These are phyloP conservation scores for Drosophila sp. DNA, from an alignment of 1,140 invertebrate genomes.

Conservation along the genomic window DNA sequence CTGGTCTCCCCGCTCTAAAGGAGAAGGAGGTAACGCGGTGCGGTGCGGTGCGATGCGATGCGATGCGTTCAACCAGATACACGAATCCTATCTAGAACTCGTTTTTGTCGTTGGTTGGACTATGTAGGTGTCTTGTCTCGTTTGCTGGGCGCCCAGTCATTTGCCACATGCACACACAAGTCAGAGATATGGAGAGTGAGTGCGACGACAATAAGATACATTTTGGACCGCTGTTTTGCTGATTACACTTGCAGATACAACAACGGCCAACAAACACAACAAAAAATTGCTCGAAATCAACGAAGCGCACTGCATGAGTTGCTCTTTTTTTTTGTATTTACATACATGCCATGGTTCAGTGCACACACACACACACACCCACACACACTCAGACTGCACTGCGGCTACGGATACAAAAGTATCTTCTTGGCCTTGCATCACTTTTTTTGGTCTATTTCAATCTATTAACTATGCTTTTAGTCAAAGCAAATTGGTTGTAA, in stretches of 20 bases:
- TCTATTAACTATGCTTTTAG: constrained; percentile 53
- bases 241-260: constrained; percentile 73
- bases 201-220: constrained; percentile 15
- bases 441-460: constrained; percentile 15
- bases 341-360: constrained; percentile 63
- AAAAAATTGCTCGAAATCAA: constrained; percentile 65
- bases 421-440: constrained; percentile 38
- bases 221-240: constrained; percentile 34
- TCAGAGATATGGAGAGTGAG: constrained; percentile 14
- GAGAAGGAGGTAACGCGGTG: constrained; percentile 1
- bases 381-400: constrained; percentile 12
- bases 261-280: too few species aligned
- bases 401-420: constrained; percentile 12
- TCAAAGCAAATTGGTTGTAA: constrained; percentile 52
- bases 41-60: constrained; percentile 35
- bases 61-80: constrained; percentile 63
- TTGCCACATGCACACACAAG: constrained; percentile 77
- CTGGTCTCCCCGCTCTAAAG: constrained; percentile 39
- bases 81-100: constrained; percentile 71
- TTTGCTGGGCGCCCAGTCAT: constrained; percentile 71
- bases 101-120: constrained; percentile 37
- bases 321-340: constrained; percentile 30
- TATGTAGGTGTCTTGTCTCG: neutral
- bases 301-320: constrained; percentile 58
- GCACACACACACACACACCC: constrained; percentile 27